Evolutionary conservation across 2,888 invertebrate species (phyloP).

Genomic region (Gnatocerus cornutus): DNA sequence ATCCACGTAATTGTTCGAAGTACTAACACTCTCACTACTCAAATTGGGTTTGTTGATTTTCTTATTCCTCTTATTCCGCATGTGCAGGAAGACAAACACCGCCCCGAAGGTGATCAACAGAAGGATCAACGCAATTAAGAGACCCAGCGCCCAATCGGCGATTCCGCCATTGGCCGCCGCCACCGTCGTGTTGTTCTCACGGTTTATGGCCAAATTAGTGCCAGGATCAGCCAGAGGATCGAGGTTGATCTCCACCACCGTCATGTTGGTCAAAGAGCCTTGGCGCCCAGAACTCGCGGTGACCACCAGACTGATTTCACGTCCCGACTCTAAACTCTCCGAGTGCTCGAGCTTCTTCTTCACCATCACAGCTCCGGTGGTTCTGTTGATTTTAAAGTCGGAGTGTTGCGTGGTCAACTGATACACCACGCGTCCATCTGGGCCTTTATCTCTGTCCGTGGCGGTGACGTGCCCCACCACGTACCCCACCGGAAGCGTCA

Average conservation of each 20-base stretch:
- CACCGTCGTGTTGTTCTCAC: slow-evolving; percentile 71
- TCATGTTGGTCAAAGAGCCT: slow-evolving; percentile 89
- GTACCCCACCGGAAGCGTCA: slow-evolving; percentile 81
- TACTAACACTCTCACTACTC: slow-evolving; percentile 81
- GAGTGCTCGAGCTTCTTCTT: slow-evolving; percentile 84
- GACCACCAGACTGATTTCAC: slow-evolving; percentile 86
- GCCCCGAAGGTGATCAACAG: slow-evolving; percentile 89
- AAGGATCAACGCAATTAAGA: slow-evolving; percentile 87
- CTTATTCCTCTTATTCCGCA: slow-evolving; percentile 86
- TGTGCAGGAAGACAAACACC: slow-evolving; percentile 88
- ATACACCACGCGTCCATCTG: slow-evolving; percentile 93
- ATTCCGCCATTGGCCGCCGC: slow-evolving; percentile 80
- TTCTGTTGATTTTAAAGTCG: slow-evolving; percentile 90
- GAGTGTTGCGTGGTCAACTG: slow-evolving; percentile 88
- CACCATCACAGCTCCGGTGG: slow-evolving; percentile 89
- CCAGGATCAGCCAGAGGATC: slow-evolving; percentile 80
- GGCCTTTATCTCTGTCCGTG: slow-evolving; percentile 92
- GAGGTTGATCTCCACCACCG: slow-evolving; percentile 87
- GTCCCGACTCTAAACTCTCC: slow-evolving; percentile 77
- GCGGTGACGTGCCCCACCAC: slow-evolving; percentile 92
- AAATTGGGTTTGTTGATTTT: slow-evolving; percentile 86
- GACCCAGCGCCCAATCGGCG: slow-evolving; percentile 91
- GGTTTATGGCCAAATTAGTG: slow-evolving; percentile 75
- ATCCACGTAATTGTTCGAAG: slow-evolving; percentile 89
- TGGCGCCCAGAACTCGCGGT: slow-evolving; percentile 93